phyloP scores from a whole-genome alignment of 2,888 invertebrate genomes.

The Agrotis clavis region DNA sequence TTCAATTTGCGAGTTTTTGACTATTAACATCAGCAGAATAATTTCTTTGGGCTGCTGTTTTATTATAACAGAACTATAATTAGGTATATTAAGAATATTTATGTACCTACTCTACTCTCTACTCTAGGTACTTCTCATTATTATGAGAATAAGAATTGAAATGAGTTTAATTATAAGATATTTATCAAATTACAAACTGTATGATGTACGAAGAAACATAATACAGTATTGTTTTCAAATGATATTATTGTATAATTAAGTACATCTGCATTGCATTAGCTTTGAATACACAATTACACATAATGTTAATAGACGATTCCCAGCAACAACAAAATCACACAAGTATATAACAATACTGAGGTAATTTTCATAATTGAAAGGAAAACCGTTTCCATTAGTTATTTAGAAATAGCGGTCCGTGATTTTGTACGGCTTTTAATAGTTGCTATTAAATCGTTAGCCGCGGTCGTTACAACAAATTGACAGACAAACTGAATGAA shows the following conservation, averaged over 20 bases:
- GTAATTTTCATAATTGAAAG: conserved; percentile 65
- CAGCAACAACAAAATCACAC: conserved; percentile 61
- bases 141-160: conserved; percentile 4
- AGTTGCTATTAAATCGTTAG: conserved; percentile 64
- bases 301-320: conserved; percentile 49
- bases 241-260: conserved; percentile 52
- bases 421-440: conserved; percentile 64
- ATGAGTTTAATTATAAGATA: conserved; percentile 11
- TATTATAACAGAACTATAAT: not conserved
- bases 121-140: not conserved
- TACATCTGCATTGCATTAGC: conserved; percentile 41
- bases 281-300: conserved; percentile 51
- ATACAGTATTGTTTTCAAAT: conserved; percentile 39
- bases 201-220: conserved; percentile 2
- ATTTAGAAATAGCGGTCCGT: conserved; percentile 60
- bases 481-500: conserved; percentile 65
- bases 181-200: conserved; percentile 17
- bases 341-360: conserved; percentile 50
- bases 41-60: not conserved
- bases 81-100: not conserved
- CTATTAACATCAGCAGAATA: too few relatives aligned
- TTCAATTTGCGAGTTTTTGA: not conserved
- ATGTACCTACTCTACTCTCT: too few relatives aligned
- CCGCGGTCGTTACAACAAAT: conserved; percentile 55
- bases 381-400: conserved; percentile 64